Evolutionary conservation across 30 jellyfish, hydroid and myxozoan genomes (phyloP), one percentile per base, ranked within the genome.

Genomic region (Calvadosia cruxmelitensis): DNA sequence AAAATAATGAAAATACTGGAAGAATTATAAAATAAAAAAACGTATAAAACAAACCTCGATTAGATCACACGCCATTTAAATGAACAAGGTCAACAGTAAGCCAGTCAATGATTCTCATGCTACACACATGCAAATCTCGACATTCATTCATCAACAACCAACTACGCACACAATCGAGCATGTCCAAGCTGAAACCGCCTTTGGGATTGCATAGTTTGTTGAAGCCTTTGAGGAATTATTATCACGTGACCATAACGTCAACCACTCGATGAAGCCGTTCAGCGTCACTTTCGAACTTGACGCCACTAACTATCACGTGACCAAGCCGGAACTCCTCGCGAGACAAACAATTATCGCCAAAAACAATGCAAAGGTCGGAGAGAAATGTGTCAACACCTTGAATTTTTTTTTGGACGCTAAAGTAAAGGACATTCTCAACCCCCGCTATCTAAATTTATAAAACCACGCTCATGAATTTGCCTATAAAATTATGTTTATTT

Each of bases 181-280:
- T 42, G 57, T 42, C 57, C 20, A 5, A n/a, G n/a, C n/a, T n/a
- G n/a, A n/a, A n/a, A n/a, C n/a, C n/a, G n/a, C n/a, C n/a, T n/a
- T n/a, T n/a, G n/a, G n/a, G n/a, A n/a, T n/a, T n/a, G n/a, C n/a
- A n/a, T 42, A 10, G 10, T 42, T 42, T 42, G 10, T 5, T 10
- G 20, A 42, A 42, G 57, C 57, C 57, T 20, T 42, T 42, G 10
- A 20, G 57, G 57, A 20, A 42, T 5, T 42, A 5, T 5, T 42
- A 42, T 42, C 57, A 42, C 57, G 57, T 42, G 57, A 42, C 57
- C 20, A 42, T 20, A 42, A 42, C 57, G 57, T 42, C 57, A 42
- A 20, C 57, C 15, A 42, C 20, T 42, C 57, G 57, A 42, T 42
- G n/a, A n/a, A n/a, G n/a, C n/a, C n/a, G n/a, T 42, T 42, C 57